Conservation (phyloP, 1,140 invertebrate species). For the Drosophila tani region DNA sequence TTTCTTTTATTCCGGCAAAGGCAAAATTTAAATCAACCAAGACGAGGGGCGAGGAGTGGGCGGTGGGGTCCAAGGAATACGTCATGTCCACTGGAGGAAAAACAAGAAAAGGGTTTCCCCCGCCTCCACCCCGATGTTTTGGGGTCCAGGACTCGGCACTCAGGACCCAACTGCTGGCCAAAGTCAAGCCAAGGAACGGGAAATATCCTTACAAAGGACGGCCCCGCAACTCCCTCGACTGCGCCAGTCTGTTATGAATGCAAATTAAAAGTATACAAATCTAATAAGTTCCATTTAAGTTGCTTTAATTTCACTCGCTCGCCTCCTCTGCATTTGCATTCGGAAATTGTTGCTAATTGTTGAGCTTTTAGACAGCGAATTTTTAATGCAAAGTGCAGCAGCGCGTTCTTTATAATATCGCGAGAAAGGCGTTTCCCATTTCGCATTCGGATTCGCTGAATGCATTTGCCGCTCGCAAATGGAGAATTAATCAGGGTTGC, state of each 20-base stretch:
- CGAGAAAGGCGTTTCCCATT: constrained; percentile 47
- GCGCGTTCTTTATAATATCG: constrained; percentile 57
- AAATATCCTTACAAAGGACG: constrained; percentile 47
- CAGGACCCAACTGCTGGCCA: constrained; percentile 62
- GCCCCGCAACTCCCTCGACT: background rate
- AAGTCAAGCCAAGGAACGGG: constrained; percentile 17
- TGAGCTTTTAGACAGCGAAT: constrained; percentile 80
- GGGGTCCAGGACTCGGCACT: constrained; percentile 8
- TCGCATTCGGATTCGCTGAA: constrained; percentile 23
- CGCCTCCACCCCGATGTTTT: constrained; percentile 16
- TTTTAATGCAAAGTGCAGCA: constrained; percentile 77
- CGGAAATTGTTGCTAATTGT: constrained; percentile 80
- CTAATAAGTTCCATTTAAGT: constrained; percentile 84
- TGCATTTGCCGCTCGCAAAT: constrained; percentile 28
- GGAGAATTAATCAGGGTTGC: constrained; percentile 39
- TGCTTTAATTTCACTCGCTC: constrained; percentile 74
- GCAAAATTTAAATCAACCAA: constrained; percentile 81
- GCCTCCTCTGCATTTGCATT: constrained; percentile 67
- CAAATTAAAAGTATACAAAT: constrained; percentile 85
- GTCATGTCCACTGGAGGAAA: constrained; percentile 69
- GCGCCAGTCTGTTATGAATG: constrained; percentile 77
- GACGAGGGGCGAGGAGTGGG: constrained; percentile 1
- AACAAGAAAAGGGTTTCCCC: constrained; percentile 75
- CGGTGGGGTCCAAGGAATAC: constrained; percentile 47
- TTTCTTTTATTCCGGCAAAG: constrained; percentile 78